A percentile compares a stretch with the other conserved stretches of the same genome.
Evolutionary conservation across 2,797 vertebrate species (phyloP).

Genomic region (Danio aesculapii): DNA sequence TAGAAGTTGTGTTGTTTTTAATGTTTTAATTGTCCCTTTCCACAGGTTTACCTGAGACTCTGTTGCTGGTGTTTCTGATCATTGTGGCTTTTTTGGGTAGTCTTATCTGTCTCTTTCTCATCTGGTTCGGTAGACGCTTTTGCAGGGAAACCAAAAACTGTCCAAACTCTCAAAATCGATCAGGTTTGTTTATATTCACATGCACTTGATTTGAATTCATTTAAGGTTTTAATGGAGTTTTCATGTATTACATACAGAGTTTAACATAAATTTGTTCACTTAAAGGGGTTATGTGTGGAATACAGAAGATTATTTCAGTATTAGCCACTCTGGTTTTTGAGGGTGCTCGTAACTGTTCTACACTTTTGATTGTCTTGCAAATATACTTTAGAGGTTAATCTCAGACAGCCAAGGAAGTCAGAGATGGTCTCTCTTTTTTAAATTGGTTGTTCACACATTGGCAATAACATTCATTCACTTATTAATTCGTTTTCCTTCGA

Average conservation of each 20-base stretch:
- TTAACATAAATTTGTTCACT: background rate
- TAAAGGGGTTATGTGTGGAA: too few species aligned
- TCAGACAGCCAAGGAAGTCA: too few species aligned
- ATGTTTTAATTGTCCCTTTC: background rate
- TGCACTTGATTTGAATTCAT: background rate
- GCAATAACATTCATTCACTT: too few species aligned
- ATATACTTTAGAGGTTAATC: too few species aligned
- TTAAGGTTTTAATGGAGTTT: background rate
- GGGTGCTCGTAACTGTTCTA: too few species aligned
- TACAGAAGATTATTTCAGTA: too few species aligned
- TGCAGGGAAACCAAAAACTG: background rate
- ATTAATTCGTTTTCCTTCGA: too few species aligned
- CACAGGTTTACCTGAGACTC: background rate
- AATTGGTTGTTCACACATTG: too few species aligned
- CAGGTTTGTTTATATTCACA: conserved; percentile 35
- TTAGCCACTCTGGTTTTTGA: too few species aligned
- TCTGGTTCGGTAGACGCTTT: background rate
- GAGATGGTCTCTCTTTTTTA: too few species aligned
- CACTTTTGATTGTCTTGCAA: too few species aligned
- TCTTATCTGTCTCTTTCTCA: conserved; percentile 19
- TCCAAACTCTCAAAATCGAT: conserved; percentile 15
- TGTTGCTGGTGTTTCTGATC: conserved; percentile 26
- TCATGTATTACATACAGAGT: background rate
- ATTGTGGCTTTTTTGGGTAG: conserved; percentile 27
- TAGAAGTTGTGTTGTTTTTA: background rate